These are phyloP conservation scores for Schizopygopsis pylzovi DNA, from an alignment of 2,797 vertebrate genomes.

Conservation along the genomic window DNA sequence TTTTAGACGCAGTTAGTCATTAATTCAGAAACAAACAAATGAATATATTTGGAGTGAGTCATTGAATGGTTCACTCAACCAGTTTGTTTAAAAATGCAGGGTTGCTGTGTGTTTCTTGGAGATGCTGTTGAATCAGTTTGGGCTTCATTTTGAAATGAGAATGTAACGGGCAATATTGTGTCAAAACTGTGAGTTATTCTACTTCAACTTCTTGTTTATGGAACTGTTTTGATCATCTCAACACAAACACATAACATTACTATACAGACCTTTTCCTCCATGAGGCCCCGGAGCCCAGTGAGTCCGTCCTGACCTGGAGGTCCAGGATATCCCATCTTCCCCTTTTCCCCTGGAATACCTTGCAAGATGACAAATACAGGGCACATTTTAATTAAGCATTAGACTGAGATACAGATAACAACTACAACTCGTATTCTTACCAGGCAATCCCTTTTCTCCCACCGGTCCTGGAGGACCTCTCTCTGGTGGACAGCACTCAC, in stretches of 20 bases:
- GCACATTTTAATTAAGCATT: background rate
- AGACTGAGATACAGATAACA: background rate
- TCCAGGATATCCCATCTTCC: slow-evolving; percentile 81
- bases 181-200: background rate
- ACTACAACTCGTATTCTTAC: slow-evolving; percentile 60
- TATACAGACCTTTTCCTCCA: slow-evolving; percentile 74
- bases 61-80: background rate
- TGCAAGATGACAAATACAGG: slow-evolving; percentile 38
- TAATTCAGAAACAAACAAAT: background rate
- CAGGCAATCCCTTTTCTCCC: slow-evolving; percentile 69
- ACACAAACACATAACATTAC: background rate
- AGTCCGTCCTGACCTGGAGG: slow-evolving; percentile 75
- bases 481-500: slow-evolving; percentile 87
- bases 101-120: background rate
- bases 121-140: background rate
- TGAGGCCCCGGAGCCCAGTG: slow-evolving; percentile 71
- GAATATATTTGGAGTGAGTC: background rate
- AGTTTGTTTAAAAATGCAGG: background rate
- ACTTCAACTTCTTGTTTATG: background rate
- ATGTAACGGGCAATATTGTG: background rate
- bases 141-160: background rate
- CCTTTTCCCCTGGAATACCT: slow-evolving; percentile 85
- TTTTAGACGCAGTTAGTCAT: background rate
- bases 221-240: background rate
- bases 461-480: slow-evolving; percentile 80